Percentiles rank a stretch among this genome's conserved stretches.
phyloP scores from a whole-genome alignment of 1,140 invertebrate species.

The Meloidogyne hapla region DNA sequence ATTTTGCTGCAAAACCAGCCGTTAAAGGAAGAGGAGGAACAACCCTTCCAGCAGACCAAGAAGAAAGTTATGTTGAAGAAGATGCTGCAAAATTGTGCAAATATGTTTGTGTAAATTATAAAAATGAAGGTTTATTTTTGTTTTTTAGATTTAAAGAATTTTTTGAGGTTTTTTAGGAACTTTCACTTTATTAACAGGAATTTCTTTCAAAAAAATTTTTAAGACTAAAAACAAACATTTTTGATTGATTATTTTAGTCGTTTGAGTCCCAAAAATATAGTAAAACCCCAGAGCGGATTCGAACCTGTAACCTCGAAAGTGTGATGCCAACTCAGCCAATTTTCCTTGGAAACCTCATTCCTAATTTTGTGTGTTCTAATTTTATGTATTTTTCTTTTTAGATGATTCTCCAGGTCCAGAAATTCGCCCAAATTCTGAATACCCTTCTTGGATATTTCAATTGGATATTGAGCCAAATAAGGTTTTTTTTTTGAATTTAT shows the following conservation, averaged over 20 bases:
- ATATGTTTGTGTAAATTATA: background rate
- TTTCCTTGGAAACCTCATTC: too few relatives aligned
- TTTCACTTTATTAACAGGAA: too few relatives aligned
- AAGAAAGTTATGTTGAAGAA: constrained; percentile 7
- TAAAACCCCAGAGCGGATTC: background rate
- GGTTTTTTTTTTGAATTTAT: background rate
- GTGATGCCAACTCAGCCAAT: too few relatives aligned
- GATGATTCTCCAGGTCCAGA: constrained; percentile 33
- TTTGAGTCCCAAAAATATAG: background rate
- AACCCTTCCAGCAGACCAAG: background rate
- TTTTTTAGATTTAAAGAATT: background rate
- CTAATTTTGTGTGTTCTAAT: background rate
- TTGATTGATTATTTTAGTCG: background rate
- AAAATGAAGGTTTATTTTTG: constrained; percentile 8
- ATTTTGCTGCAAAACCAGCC: background rate
- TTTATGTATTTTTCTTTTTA: constrained; percentile 9
- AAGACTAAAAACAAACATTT: too few relatives aligned
- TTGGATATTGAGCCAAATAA: constrained; percentile 29
- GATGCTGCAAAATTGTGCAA: constrained; percentile 17
- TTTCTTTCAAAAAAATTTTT: too few relatives aligned
- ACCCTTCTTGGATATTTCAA: constrained; percentile 43
- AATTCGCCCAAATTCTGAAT: constrained; percentile 39
- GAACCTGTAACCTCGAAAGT: background rate
- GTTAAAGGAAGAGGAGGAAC: background rate
- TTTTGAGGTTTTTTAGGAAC: too few relatives aligned